Percentiles rank a stretch among this genome's conserved stretches.
Conservation (phyloP, 2,113 vertebrate genomes). For the Pluvianellus socialis region DNA sequence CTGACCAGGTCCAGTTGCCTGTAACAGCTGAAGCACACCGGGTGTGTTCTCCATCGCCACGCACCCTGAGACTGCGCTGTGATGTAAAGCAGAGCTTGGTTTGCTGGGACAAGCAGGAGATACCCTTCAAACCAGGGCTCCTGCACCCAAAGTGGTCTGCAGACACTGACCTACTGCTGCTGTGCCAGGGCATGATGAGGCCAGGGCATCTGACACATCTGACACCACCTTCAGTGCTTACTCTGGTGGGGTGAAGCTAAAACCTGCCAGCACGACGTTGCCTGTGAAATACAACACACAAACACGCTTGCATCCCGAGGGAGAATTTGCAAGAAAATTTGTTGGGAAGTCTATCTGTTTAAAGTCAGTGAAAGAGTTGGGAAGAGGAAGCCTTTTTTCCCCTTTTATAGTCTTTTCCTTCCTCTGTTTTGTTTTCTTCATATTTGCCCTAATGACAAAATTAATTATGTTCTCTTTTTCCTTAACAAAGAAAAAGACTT, state of each 20-base stretch:
- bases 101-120: background rate
- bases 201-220: background rate
- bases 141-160: background rate
- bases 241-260: background rate
- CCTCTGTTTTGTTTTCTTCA: background rate
- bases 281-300: background rate
- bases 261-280: background rate
- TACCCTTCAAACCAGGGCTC: fast-evolving
- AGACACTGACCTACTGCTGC: background rate
- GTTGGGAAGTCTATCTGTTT: background rate
- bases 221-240: background rate
- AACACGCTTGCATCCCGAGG: background rate
- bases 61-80: background rate
- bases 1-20: background rate
- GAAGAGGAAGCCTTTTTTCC: background rate
- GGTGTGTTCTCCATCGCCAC: fast-evolving
- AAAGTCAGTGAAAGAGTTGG: background rate
- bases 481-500: background rate
- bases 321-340: background rate
- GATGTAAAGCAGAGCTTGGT: background rate
- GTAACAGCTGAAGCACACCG: background rate
- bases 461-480: background rate
- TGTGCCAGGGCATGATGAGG: background rate
- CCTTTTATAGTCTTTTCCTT: background rate
- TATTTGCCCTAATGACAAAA: background rate